These are phyloP conservation scores for Pristionchus arcanus DNA, from an alignment of 2,888 invertebrate species.

Conservation along the genomic window DNA sequence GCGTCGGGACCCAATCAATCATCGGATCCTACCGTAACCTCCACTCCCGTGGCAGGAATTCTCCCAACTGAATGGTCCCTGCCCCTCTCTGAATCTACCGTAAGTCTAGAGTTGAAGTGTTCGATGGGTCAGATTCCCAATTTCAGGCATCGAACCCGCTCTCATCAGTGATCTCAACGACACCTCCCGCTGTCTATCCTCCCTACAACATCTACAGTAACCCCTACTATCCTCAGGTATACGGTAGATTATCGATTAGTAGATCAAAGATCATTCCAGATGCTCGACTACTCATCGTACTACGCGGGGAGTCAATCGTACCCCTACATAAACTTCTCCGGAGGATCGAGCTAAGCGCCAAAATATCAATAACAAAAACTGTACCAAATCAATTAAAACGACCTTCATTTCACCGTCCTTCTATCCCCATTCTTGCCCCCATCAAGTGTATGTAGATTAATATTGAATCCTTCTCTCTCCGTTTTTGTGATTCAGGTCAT, in stretches of 20 bases:
- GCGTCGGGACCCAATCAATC: background rate
- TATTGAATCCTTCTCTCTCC: slow-evolving; percentile 15
- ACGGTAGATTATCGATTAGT: background rate
- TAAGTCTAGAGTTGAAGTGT: background rate
- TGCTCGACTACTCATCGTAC: slow-evolving; percentile 13
- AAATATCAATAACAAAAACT: background rate
- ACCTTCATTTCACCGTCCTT: background rate
- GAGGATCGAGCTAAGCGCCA: background rate
- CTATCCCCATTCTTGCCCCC: background rate
- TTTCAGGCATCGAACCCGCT: background rate
- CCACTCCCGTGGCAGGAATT: background rate
- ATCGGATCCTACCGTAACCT: background rate
- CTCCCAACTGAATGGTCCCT: slow-evolving; percentile 22
- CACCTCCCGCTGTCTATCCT: slow-evolving; percentile 14
- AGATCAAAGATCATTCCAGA: background rate
- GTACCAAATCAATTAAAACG: background rate
- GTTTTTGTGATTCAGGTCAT: slow-evolving; percentile 36
- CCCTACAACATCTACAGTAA: slow-evolving; percentile 41
- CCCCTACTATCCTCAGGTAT: slow-evolving; percentile 52
- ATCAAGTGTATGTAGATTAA: slow-evolving; percentile 38
- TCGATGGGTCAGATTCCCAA: background rate
- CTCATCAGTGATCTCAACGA: slow-evolving; percentile 5
- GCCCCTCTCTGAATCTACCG: slow-evolving; percentile 18
- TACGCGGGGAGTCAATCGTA: background rate
- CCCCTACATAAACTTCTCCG: slow-evolving; percentile 29